phyloP scores from a whole-genome alignment of 2,888 invertebrate genomes.

The Euclidia mi region DNA sequence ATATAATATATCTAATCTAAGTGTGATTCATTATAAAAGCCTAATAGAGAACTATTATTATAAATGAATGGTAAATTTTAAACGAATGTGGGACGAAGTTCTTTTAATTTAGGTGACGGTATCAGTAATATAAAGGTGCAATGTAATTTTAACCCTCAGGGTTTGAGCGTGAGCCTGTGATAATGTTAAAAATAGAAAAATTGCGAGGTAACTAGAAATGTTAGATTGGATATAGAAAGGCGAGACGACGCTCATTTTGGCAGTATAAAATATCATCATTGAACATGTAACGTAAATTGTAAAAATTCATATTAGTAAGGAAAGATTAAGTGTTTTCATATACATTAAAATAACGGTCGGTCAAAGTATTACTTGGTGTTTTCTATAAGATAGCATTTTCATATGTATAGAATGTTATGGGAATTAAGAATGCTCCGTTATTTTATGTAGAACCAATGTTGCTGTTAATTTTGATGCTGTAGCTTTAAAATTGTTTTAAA shows the following conservation, averaged over 20 bases:
- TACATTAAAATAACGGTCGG: slow-evolving; percentile 65
- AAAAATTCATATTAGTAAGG: slow-evolving; percentile 63
- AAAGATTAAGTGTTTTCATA: slow-evolving; percentile 81
- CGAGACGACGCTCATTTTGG: slow-evolving; percentile 74
- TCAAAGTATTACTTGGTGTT: slow-evolving; percentile 72
- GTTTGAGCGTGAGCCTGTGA: slow-evolving; percentile 87
- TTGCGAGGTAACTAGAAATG: slow-evolving; percentile 60
- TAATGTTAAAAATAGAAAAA: slow-evolving; percentile 79
- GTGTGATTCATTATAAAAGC: slow-evolving; percentile 66
- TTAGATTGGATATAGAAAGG: slow-evolving; percentile 68
- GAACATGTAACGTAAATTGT: slow-evolving; percentile 39
- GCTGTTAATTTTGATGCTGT: slow-evolving; percentile 60
- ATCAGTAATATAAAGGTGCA: slow-evolving; percentile 81
- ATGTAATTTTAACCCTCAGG: slow-evolving; percentile 79
- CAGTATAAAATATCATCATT: slow-evolving; percentile 42
- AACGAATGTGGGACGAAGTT: slow-evolving; percentile 74
- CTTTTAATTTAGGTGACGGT: slow-evolving; percentile 66
- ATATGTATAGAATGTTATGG: slow-evolving; percentile 53
- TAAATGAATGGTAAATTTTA: slow-evolving; percentile 47
- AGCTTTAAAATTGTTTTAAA: slow-evolving; percentile 60
- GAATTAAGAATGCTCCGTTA: slow-evolving; percentile 46
- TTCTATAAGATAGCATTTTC: slow-evolving; percentile 73
- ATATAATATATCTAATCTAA: slow-evolving; percentile 43
- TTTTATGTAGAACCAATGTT: slow-evolving; percentile 78
- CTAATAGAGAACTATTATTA: slow-evolving; percentile 62